Evolutionary conservation across 2,113 vertebrate species (phyloP).

Genomic region (Neopipo cinnamomea): DNA sequence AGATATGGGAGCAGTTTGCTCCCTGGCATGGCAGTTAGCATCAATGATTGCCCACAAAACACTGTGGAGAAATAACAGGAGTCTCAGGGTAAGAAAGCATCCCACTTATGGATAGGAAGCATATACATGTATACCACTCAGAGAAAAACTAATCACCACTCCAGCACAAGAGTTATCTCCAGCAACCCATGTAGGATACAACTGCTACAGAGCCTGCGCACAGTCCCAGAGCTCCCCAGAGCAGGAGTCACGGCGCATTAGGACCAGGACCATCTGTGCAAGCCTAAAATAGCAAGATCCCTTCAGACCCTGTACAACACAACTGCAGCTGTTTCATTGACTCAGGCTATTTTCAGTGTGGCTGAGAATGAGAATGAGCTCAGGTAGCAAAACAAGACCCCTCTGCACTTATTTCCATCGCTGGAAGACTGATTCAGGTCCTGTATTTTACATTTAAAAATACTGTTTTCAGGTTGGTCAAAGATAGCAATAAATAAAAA

Average conservation of each 20-base stretch:
- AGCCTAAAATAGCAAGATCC: not conserved
- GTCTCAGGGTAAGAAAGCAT: not conserved
- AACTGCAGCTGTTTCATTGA: conserved; percentile 31
- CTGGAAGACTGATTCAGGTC: not conserved
- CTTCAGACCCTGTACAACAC: not conserved
- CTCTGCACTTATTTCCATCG: not conserved
- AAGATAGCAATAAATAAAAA: not conserved
- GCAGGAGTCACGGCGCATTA: not conserved
- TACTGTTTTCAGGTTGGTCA: not conserved
- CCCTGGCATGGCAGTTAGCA: accelerated
- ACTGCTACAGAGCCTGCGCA: not conserved
- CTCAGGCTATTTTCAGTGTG: not conserved
- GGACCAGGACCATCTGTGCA: not conserved
- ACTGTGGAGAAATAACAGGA: not conserved
- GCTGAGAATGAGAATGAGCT: not conserved
- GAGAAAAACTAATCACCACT: not conserved
- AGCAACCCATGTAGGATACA: not conserved
- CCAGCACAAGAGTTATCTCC: not conserved
- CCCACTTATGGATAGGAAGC: not conserved
- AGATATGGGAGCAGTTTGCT: not conserved
- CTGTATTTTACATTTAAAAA: not conserved
- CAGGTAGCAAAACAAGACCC: not conserved
- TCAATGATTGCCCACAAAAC: not conserved
- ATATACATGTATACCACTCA: accelerated
- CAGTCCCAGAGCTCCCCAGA: accelerated